Evolutionary conservation across 2,113 vertebrate species (phyloP).

Genomic region (Sphaerodactylus townsendi): DNA sequence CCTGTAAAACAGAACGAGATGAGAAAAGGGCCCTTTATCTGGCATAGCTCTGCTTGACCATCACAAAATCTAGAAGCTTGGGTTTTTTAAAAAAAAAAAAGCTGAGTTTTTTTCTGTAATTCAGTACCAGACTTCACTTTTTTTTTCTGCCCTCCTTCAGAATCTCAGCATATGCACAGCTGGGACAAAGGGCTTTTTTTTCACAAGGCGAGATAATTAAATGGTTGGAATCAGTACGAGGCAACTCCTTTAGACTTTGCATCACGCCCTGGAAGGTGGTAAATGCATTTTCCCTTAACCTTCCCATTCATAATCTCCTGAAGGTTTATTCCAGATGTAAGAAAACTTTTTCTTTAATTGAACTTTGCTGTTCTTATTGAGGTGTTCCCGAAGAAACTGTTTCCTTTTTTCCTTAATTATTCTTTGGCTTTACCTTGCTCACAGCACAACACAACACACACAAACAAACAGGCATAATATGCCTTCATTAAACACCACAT

Average conservation of each 20-base stretch:
- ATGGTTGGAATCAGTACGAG: not conserved
- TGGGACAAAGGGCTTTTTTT: too few species aligned
- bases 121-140: too few species aligned
- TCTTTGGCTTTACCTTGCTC: conserved; percentile 1
- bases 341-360: conserved; percentile 53
- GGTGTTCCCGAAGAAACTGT: conserved; percentile 47
- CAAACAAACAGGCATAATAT: not conserved
- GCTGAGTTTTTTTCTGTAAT: too few species aligned
- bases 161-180: too few species aligned
- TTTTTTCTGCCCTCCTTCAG: too few species aligned
- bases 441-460: rapidly evolving
- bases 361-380: conserved; percentile 42
- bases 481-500: conserved; percentile 32
- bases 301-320: conserved; percentile 26
- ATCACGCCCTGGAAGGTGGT: rapidly evolving
- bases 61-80: too few species aligned
- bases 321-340: conserved; percentile 31
- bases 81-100: too few species aligned
- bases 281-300: conserved; percentile 28
- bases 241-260: not conserved
- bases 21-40: too few species aligned
- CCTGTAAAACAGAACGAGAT: too few species aligned
- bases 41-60: too few species aligned
- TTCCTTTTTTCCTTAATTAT: conserved; percentile 56
- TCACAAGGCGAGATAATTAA: too few species aligned